A percentile compares a stretch with the other conserved stretches of the same genome.
Conservation (phyloP, 30 jellyfish, hydroid and myxozoan species). For the Sanderia malayensis region DNA sequence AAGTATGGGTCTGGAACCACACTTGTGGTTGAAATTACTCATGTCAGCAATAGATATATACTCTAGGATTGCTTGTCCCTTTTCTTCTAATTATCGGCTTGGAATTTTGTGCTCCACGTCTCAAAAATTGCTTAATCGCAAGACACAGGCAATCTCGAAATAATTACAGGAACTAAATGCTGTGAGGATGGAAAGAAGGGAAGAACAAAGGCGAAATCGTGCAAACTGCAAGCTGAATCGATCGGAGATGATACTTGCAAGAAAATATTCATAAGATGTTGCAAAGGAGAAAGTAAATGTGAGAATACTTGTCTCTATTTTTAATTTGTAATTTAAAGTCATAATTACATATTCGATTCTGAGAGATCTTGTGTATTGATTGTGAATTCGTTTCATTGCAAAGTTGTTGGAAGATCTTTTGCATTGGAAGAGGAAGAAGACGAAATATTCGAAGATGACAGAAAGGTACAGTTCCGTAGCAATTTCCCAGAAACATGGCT, state of each 20-base stretch:
- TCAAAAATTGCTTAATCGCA: too few relatives aligned
- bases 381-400: neutral
- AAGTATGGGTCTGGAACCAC: too few relatives aligned
- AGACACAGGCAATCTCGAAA: too few relatives aligned
- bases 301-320: too few relatives aligned
- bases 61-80: too few relatives aligned
- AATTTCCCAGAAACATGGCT: conserved; percentile 46
- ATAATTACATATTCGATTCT: too few relatives aligned
- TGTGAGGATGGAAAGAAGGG: conserved; percentile 29
- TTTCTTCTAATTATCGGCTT: too few relatives aligned
- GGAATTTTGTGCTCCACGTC: too few relatives aligned
- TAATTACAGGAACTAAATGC: conserved; percentile 13
- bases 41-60: too few relatives aligned
- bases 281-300: conserved; percentile 6
- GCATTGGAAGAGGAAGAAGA: conserved; percentile 20
- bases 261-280: conserved; percentile 15
- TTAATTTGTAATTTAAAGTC: too few relatives aligned
- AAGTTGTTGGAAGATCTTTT: conserved; percentile 23
- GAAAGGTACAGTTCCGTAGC: conserved; percentile 30
- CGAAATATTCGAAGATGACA: conserved; percentile 33
- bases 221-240: conserved; percentile 16
- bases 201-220: conserved; percentile 21
- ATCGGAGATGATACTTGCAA: conserved; percentile 5
- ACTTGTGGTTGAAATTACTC: too few relatives aligned
- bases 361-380: neutral